Conservation (phyloP, 2,113 vertebrate species). For the rat (Rattus norvegicus) region DNA sequence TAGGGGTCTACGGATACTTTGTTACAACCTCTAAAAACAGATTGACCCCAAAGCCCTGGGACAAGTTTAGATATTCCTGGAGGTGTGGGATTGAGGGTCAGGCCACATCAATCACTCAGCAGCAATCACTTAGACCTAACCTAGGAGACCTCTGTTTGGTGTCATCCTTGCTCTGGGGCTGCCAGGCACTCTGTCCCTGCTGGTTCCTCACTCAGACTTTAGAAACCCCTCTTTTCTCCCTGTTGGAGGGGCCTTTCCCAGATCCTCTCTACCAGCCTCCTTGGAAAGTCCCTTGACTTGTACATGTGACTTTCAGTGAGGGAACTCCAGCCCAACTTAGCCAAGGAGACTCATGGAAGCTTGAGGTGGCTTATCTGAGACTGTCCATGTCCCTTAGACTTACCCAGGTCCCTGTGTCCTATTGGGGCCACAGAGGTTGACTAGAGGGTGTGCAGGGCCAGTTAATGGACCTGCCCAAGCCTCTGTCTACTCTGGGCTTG, state of each 20-base stretch:
- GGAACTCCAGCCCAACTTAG: too few species aligned
- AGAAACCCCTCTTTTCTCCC: conserved; percentile 14
- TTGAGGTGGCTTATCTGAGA: background rate
- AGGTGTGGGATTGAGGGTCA: background rate
- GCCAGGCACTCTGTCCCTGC: background rate
- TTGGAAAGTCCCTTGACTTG: conserved; percentile 45
- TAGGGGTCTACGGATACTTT: background rate
- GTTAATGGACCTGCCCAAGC: background rate
- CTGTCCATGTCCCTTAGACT: background rate
- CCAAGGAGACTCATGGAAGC: background rate
- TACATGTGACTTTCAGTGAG: background rate
- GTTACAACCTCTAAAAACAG: background rate
- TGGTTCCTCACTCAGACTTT: conserved; percentile 7
- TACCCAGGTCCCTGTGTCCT: accelerated
- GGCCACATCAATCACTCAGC: background rate
- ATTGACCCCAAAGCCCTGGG: background rate
- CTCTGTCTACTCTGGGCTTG: background rate
- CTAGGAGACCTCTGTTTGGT: background rate
- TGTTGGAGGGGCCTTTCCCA: background rate
- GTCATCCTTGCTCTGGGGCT: background rate
- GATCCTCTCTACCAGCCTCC: background rate
- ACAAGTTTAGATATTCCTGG: background rate
- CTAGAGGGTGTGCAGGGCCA: background rate
- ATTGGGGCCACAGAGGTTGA: background rate
- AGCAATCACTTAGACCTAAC: background rate